Percentiles rank a stretch among this genome's conserved stretches.
phyloP scores from a whole-genome alignment of 2,888 invertebrate species.

The Geotrupes spiniger region DNA sequence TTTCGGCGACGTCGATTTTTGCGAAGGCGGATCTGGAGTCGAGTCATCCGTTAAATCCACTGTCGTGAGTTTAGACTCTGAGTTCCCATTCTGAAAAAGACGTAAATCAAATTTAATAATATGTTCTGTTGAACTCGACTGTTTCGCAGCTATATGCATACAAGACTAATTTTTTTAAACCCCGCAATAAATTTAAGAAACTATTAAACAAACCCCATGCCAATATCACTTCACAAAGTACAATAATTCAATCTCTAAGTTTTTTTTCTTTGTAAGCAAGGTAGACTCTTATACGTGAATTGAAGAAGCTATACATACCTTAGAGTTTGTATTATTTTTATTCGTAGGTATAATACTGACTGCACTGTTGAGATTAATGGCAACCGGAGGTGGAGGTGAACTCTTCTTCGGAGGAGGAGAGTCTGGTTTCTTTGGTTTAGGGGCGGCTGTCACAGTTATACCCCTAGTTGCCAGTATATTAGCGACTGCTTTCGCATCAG shows the following conservation, averaged over 20 bases:
- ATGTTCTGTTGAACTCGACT: conserved; percentile 1
- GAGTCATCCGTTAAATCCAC: conserved; percentile 56
- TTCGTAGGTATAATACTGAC: conserved; percentile 60
- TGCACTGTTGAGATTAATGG: conserved; percentile 58
- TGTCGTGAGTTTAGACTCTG: conserved; percentile 45
- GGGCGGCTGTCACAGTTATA: conserved; percentile 71
- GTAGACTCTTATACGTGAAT: not conserved
- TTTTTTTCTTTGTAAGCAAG: conserved; percentile 5
- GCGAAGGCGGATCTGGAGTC: conserved; percentile 47
- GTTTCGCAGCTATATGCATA: not conserved
- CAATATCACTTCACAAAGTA: not conserved
- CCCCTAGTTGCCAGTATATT: conserved; percentile 74
- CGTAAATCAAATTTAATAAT: not conserved
- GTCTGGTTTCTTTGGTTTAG: conserved; percentile 46
- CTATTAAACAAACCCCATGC: no score
- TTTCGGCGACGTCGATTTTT: conserved; percentile 34
- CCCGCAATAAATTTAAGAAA: no score
- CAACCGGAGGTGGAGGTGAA: conserved; percentile 49
- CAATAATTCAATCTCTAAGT: conserved; percentile 13
- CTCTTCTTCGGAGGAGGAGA: conserved; percentile 45
- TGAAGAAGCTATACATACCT: conserved; percentile 11
- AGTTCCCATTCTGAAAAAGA: conserved; percentile 40
- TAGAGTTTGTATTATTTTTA: conserved; percentile 15
- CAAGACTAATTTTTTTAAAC: not conserved
- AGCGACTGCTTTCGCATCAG: conserved; percentile 73